Base-by-base conservation (phyloP, 2,888 invertebrate species). In the Micoletzkya japonica region DNA sequence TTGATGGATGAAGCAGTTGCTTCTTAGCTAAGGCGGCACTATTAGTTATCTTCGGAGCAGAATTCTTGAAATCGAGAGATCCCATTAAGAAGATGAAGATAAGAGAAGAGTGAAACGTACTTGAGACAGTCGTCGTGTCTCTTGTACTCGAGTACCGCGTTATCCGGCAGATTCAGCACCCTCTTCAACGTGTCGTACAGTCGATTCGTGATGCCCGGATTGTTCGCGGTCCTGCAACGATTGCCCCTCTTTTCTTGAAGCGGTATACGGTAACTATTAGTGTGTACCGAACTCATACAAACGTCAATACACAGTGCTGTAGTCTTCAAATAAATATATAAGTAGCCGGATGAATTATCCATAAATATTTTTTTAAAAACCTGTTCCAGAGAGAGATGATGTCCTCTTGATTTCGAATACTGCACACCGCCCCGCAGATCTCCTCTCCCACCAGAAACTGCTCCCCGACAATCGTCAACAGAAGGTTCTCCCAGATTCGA, bases 401-500 rank as follows among this genome's bases (percentile, higher is more conserved):
- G 72, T 84, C 84, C 71, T 84, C 92, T 90, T 92, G 94, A 89
- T 92, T 93, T 85, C 95, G 90, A 79, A 96, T 92, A 69, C 95
- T 95, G 81, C 96, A 91, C 75, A 97, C 96, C 75, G 95, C 92
- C 24, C 97, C 98, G 88, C 97, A 98, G 83, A 98, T 93, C 88
- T 98, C 98, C 81, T 94, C 92, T 2, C 84, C 83, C 52, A 60
- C 74, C 36, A 75, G 49, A 66, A 77, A 77, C 49, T 78, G 79
- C 64, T 76, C 75, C 4, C 97, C 97, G 80, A 98, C 88, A 92
- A 98, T 94, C 74, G 97, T 97, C 90, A 98, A 91, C 84, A 97
- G 92, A 70, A 98, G 90, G 88, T 97, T 97, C 88, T 98, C 98
- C 97, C 97, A 98, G 86, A 95, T 95, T 76, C 95, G 90, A 44